Conservation (phyloP, 2,888 invertebrate genomes). For the Leucania comma region DNA sequence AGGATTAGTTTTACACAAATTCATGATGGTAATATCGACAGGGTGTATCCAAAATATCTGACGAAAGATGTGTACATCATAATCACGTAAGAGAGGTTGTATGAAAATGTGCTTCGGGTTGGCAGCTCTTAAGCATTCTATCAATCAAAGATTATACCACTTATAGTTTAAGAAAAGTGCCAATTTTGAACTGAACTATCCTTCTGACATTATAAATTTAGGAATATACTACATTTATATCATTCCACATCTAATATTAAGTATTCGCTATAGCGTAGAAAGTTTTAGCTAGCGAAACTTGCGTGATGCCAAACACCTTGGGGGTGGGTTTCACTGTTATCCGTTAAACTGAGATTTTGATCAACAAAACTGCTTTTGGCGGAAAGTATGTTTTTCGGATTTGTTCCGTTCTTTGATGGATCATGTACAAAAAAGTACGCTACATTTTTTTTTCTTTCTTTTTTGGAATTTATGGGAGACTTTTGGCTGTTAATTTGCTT, state of each 20-base stretch:
- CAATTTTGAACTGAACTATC: neutral
- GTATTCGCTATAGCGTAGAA: constrained; percentile 44
- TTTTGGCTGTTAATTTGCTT: neutral
- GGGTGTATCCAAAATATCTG: too few species aligned
- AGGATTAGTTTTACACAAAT: too few species aligned
- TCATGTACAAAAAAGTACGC: neutral
- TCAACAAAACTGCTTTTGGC: neutral
- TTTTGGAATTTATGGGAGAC: neutral
- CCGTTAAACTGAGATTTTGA: constrained; percentile 33
- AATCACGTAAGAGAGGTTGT: too few species aligned
- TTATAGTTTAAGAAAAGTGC: too few species aligned
- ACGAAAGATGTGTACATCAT: too few species aligned
- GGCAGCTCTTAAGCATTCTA: too few species aligned
- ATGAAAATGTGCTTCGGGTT: too few species aligned
- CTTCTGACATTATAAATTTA: constrained; percentile 10
- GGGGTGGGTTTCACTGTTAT: constrained; percentile 45
- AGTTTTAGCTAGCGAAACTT: constrained; percentile 63
- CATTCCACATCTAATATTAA: constrained; percentile 19
- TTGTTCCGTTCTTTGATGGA: neutral
- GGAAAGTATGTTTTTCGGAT: neutral
- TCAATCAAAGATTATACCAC: too few species aligned
- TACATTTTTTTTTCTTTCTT: too few species aligned
- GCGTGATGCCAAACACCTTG: constrained; percentile 63
- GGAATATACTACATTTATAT: neutral
- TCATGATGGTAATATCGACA: too few species aligned